Base-by-base conservation (phyloP, 1,140 invertebrate genomes). In the Tetragonula clypearis region DNA sequence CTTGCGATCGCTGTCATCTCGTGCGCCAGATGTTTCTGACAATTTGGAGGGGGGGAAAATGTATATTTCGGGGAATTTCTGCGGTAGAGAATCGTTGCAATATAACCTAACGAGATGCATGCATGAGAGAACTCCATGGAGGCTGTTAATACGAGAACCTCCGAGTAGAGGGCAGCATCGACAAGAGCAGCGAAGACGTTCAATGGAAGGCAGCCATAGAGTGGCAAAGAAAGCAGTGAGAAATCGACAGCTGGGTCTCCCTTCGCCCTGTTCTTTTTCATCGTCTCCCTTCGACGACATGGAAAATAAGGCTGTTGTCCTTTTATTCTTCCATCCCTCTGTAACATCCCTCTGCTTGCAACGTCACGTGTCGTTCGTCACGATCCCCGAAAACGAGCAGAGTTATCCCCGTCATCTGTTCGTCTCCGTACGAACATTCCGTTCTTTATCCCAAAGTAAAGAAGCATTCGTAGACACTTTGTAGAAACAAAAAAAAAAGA, bases 161-260 rank as follows among this genome's bases (percentile, higher is more conserved):
- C 68, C 86, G 77, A 69, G 68, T 71, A 90, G 89, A 60, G 88
- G 65, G 89, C 89, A 90, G 89, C 89, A 90, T 60, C 83, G 69
- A 90, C 86, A 90, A n/a, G 89, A 86, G 71, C 73, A n/a, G 21
- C 14, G 62, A 80, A 60, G 62, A 81, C 56, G 58, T 23, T 23
- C 49, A 66, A 30, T 58, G 23, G 65, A 65, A 58, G 21, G 53
- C 14, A 65, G 56, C n/a, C 35, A 49, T 8, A 49, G 35, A 19
- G 21, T 21, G 21, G 66, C 73, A 60, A 65, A 87, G 62, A 62
- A 72, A 73, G 15, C 76, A 84, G 75, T 82, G 87, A 74, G 85
- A 89, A 90, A 30, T 41, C 56, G 85, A 82, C 88, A 90, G 88
- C 86, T 90, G 88, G 73, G 62, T 84, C 41, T 49, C 76, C 30